These are phyloP conservation scores for Paratilapia polleni DNA, from an alignment of 2,113 vertebrate genomes.

Conservation along the genomic window DNA sequence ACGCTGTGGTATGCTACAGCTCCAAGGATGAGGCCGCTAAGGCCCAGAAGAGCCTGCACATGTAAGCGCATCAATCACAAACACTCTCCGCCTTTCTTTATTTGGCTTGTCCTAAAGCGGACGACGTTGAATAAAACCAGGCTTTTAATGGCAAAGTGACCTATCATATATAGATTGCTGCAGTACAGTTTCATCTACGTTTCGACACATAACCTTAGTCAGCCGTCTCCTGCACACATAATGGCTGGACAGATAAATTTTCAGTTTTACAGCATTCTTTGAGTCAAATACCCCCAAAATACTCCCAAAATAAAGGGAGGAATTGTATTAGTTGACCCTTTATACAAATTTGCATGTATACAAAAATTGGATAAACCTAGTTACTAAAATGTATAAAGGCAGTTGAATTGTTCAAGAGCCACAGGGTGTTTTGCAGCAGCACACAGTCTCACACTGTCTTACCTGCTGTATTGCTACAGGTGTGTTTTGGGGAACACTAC, in stretches of 20 bases:
- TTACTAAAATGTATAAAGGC: too few relatives aligned
- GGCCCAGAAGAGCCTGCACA: slow-evolving; percentile 99
- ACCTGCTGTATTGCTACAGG: slow-evolving; percentile 76
- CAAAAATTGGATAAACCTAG: too few relatives aligned
- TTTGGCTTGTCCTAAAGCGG: not conserved
- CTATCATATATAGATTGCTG: not conserved
- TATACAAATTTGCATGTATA: too few relatives aligned
- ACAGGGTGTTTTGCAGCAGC: not conserved
- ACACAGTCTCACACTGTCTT: not conserved
- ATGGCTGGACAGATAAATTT: too few relatives aligned
- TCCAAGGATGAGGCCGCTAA: slow-evolving; percentile 99
- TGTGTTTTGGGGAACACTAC: slow-evolving; percentile 99
- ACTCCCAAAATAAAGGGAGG: not conserved
- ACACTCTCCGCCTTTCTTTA: not conserved
- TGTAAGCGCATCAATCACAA: slow-evolving; percentile 82
- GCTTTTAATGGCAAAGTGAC: not conserved
- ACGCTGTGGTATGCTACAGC: slow-evolving; percentile 97
- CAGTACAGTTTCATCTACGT: too few relatives aligned
- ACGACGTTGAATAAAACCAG: not conserved
- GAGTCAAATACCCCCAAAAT: not conserved
- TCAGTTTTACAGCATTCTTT: not conserved
- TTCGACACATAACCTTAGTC: not conserved
- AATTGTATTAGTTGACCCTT: not conserved
- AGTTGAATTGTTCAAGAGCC: not conserved
- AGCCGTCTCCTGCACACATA: not conserved